Evolutionary conservation across 2,797 vertebrate species (phyloP), one percentile per base, ranked within the genome.

Genomic region (Muscicapa comitata): DNA sequence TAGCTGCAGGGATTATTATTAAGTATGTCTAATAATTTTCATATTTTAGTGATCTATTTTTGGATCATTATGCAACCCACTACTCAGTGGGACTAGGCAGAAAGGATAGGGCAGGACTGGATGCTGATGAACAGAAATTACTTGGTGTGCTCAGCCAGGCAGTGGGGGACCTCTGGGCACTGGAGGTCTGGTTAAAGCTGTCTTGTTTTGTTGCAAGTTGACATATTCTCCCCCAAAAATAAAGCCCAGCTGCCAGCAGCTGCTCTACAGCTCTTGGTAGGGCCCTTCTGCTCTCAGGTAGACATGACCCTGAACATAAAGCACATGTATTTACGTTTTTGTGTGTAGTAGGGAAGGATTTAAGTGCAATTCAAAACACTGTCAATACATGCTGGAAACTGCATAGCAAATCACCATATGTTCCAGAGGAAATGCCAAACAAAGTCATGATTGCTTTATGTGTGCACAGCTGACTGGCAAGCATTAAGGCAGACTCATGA

Each of bases 351-450:
- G 66, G 55, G 77, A 31, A 83, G 40, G 65, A 83, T 94, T 85
- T 80, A 54, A 91, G 55, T 59, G 51, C 14, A 11, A 65, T 72
- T 83, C 65, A 75, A 68, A 94, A 54, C 78, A 81, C 68, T 77
- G 54, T 85, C 84, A 84, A 66, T 94, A 48, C 40, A 62, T 53
- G 70, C 87, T 91, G 91, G 51, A 91, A 88, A 61, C 70, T 82
- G 78, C 85, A n/a, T 70, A 93, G 94, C 93, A 94, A 90, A 92
- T 94, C 92, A 93, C 95, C 82, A 78, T 96, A 94, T 96, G 95
- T 86, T 97, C 82, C 91, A 96, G 91, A 93, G 89, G 95, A 94
- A 94, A 95, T 70, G 92, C 93, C 89, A 94, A 91, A 88, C 85
- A 90, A 89, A 93, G 81, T 92, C 95, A 88, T 68, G 82, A 88